Base-by-base conservation (phyloP, 2,888 invertebrate genomes). In the Heliconius ismenius region DNA sequence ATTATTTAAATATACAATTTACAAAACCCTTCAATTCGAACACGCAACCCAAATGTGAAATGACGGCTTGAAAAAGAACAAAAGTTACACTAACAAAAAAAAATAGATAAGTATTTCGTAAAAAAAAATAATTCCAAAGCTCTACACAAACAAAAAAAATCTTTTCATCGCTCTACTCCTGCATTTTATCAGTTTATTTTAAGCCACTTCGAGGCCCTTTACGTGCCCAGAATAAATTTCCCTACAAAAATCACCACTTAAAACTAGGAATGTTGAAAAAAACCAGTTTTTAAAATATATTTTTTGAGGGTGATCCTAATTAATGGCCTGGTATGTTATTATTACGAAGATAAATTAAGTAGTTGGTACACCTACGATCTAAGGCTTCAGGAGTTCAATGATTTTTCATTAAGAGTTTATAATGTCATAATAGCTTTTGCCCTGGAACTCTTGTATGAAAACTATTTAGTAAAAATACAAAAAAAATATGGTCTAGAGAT, bases 211-310 rank as follows among this genome's bases (percentile, higher is more conserved):
- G 76, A 72, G 78, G 76, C 77, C 75, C 67, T 78, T 78, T 83
- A 81, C 83, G 83, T 84, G 83, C 80, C 77, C 76, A 70, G 83
- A 84, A 84, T 84, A 82, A 83, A 84, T 84, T 82, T 81, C 43
- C 76, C 54, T 69, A 67, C 70, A 79, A 80, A 78, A 74, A 75
- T 63, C 78, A 64, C 69, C 63, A 65, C 74, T 76, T 73, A 75
- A 76, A 77, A 74, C 76, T 78, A 76, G 68, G 68, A 60, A 79
- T 76, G 79, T 67, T 73, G 68, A 75, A 62, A 76, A 26, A 32
- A 73, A 76, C 28, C 39, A 28, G 6, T 39, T 73, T 73, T 73
- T 28, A 28, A 63, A 62, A 63, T 73, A 73, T 63, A 43, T 73
- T 63, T 69, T 73, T 73, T 26, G 43, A 73, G 26, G 39, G 39